Evolutionary conservation across 2,797 vertebrate genomes (phyloP).

Genomic region (Morus bassanus): DNA sequence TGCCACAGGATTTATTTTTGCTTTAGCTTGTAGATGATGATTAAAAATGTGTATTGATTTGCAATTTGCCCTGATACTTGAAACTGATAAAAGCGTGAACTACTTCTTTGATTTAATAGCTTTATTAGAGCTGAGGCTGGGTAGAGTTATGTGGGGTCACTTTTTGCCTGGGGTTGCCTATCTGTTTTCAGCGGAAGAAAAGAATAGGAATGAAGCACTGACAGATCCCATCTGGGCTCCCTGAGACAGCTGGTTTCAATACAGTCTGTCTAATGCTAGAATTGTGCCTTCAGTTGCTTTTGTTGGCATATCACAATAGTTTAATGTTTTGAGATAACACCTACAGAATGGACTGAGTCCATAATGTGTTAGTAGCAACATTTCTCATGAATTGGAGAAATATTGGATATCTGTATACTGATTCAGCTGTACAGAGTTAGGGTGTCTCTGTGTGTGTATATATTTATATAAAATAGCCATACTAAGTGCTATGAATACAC

Average conservation of each 20-base stretch:
- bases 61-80: conserved; percentile 21
- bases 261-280: conserved; percentile 36
- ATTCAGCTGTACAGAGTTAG: not conserved
- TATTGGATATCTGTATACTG: not conserved
- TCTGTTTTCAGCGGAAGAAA: conserved; percentile 57
- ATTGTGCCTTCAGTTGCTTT: conserved; percentile 48
- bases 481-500: not conserved
- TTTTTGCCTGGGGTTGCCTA: conserved; percentile 53
- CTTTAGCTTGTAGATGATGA: conserved; percentile 29
- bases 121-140: conserved; percentile 36
- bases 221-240: conserved; percentile 61
- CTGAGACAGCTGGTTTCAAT: conserved; percentile 55
- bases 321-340: conserved; percentile 50
- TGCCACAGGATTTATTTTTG: conserved; percentile 46
- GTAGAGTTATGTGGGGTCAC: conserved; percentile 49
- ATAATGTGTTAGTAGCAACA: not conserved
- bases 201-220: conserved; percentile 58
- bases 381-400: not conserved
- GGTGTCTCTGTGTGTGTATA: accelerated
- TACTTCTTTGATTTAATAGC: conserved; percentile 40
- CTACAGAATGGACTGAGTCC: not conserved
- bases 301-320: conserved; percentile 48
- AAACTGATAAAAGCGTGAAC: conserved; percentile 49
- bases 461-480: not conserved
- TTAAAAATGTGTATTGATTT: conserved; percentile 60